Percentiles rank a stretch among this genome's conserved stretches.
phyloP scores from a whole-genome alignment of 1,140 invertebrate species.

The Drosophila pectinifera region DNA sequence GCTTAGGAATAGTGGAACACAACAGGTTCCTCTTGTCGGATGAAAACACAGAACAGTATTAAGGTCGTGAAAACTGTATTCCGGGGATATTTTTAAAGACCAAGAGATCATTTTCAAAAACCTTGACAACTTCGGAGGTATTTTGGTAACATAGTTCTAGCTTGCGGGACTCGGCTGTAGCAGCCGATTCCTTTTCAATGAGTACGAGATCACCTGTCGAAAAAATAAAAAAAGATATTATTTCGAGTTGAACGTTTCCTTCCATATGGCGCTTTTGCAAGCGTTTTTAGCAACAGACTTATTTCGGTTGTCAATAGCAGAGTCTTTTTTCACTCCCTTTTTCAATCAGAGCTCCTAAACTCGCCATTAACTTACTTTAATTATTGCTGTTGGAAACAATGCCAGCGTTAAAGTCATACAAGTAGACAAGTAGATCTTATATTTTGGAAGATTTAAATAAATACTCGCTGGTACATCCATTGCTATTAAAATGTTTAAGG shows the following conservation, averaged over 20 bases:
- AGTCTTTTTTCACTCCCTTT: too few species aligned
- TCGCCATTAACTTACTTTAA: too few species aligned
- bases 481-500: too few species aligned
- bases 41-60: not conserved
- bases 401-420: too few species aligned
- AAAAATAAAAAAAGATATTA: slow-evolving; percentile 10
- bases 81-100: not conserved
- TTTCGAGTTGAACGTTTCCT: not conserved
- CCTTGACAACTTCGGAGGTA: not conserved
- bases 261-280: slow-evolving; percentile 3
- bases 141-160: not conserved
- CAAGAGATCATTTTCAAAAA: not conserved
- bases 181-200: slow-evolving; percentile 1
- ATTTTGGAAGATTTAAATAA: too few species aligned
- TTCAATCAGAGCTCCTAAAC: too few species aligned
- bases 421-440: too few species aligned
- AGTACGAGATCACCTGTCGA: slow-evolving; percentile 8
- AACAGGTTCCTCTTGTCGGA: too few species aligned
- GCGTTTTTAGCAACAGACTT: not conserved
- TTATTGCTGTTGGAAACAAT: too few species aligned
- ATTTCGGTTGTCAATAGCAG: not conserved
- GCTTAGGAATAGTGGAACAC: not conserved
- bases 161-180: not conserved
- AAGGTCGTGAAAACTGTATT: not conserved
- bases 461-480: too few species aligned